A percentile compares a stretch with the other conserved stretches of the same genome.
Conservation (phyloP, 1,140 invertebrate genomes). For the Lethrus apterus region DNA sequence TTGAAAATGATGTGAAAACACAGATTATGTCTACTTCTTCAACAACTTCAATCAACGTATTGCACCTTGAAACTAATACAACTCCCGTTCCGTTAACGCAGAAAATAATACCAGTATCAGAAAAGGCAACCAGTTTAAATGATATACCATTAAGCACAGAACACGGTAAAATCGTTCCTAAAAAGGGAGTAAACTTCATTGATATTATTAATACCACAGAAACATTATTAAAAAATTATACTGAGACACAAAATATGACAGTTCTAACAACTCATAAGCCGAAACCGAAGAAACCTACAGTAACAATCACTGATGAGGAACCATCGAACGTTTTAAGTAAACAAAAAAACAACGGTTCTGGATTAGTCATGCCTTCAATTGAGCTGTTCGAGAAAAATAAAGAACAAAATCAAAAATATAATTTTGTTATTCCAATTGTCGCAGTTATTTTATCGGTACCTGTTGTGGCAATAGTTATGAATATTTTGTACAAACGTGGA, state of each 20-base stretch:
- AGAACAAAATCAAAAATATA: constrained; percentile 2
- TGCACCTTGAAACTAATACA: too few relatives aligned
- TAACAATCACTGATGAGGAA: constrained; percentile 8
- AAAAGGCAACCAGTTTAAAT: too few relatives aligned
- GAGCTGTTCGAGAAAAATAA: constrained; percentile 7
- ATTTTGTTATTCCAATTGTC: constrained; percentile 53
- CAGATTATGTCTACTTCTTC: too few relatives aligned
- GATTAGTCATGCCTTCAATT: constrained; percentile 3
- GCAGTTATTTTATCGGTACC: constrained; percentile 57
- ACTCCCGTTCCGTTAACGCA: too few relatives aligned
- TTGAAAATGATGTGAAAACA: too few relatives aligned
- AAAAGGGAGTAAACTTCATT: constrained; percentile 5
- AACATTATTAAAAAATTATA: not conserved
- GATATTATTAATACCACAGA: not conserved
- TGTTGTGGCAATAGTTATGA: constrained; percentile 51
- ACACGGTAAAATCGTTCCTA: constrained; percentile 3
- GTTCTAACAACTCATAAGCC: not conserved
- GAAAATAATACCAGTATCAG: too few relatives aligned
- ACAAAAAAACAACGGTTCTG: constrained; percentile 10
- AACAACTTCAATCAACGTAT: too few relatives aligned
- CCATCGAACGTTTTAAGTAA: constrained; percentile 1
- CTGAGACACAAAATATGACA: too few relatives aligned
- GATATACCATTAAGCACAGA: too few relatives aligned
- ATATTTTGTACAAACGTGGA: constrained; percentile 55
- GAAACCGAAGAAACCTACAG: constrained; percentile 6